A percentile compares a stretch with the other conserved stretches of the same genome.
These are phyloP conservation scores for Stichodactyla mertensii DNA, from an alignment of 64 coral and sea anemone genomes.

Conservation along the genomic window DNA sequence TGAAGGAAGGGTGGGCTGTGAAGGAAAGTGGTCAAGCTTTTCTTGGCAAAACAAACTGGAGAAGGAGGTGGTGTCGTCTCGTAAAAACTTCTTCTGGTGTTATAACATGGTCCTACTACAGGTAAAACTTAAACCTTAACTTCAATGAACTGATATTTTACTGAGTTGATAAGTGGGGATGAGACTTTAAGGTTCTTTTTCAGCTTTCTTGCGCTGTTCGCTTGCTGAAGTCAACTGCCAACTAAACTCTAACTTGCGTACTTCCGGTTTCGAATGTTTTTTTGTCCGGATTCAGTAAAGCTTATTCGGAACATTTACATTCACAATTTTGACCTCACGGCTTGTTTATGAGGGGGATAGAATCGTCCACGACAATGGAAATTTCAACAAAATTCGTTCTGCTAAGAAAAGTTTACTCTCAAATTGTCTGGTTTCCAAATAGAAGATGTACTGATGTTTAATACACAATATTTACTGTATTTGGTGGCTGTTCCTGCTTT, in stretches of 20 bases:
- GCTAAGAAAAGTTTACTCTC: too few relatives aligned
- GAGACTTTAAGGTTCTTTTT: neutral
- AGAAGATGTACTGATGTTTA: too few relatives aligned
- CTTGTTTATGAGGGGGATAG: too few relatives aligned
- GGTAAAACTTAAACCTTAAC: constrained; percentile 27
- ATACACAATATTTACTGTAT: too few relatives aligned
- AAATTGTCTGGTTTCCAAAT: too few relatives aligned
- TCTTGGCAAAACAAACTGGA: constrained; percentile 90
- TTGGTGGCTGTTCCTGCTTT: too few relatives aligned
- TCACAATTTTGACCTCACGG: too few relatives aligned
- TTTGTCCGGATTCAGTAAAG: too few relatives aligned
- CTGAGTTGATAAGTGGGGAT: neutral
- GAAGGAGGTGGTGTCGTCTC: constrained; percentile 69
- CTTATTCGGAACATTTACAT: too few relatives aligned
- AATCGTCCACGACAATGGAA: too few relatives aligned
- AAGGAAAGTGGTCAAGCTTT: constrained; percentile 93
- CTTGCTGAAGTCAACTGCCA: neutral
- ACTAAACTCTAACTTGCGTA: neutral
- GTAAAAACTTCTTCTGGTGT: constrained; percentile 28
- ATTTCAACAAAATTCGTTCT: too few relatives aligned
- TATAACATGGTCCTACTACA: constrained; percentile 78
- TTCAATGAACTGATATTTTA: neutral
- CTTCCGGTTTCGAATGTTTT: constrained; percentile 18
- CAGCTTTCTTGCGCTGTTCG: neutral
- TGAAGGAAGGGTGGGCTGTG: constrained; percentile 92